Evolutionary conservation across 2,888 invertebrate species (phyloP).

Genomic region (Orchestes rusci): DNA sequence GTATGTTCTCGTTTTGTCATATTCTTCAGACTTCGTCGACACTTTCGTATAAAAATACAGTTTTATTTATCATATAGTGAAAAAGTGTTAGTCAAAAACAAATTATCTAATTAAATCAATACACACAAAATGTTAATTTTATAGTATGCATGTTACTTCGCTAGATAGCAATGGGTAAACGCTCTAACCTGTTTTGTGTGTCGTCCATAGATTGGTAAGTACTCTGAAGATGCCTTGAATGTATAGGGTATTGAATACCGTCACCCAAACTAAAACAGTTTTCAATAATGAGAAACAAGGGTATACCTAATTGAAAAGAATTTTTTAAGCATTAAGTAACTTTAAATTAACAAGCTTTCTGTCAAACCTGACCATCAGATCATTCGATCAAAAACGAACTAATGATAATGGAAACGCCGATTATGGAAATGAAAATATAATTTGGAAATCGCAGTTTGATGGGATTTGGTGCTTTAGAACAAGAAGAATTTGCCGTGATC

Average conservation of each 20-base stretch:
- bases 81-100: background rate
- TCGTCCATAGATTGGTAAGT: constrained; percentile 84
- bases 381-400: background rate
- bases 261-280: constrained; percentile 71
- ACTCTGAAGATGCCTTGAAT: constrained; percentile 60
- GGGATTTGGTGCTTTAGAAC: too few relatives aligned
- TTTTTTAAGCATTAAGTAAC: too few relatives aligned
- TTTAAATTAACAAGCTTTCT: constrained; percentile 21
- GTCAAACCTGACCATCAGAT: constrained; percentile 1
- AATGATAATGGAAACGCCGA: too few relatives aligned
- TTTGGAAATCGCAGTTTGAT: background rate
- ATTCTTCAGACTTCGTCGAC: too few relatives aligned
- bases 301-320: too few relatives aligned
- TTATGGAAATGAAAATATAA: too few relatives aligned
- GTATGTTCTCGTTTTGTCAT: too few relatives aligned
- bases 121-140: constrained; percentile 9
- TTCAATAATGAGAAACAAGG: too few relatives aligned
- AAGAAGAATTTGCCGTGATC: too few relatives aligned
- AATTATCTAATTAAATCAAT: constrained; percentile 1
- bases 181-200: constrained; percentile 74
- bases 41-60: too few relatives aligned
- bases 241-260: constrained; percentile 79
- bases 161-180: constrained; percentile 20
- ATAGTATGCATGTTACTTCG: constrained; percentile 18
- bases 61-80: too few relatives aligned